phyloP scores from a whole-genome alignment of 2,888 invertebrate genomes.

The Cryptocheilus praepositus region DNA sequence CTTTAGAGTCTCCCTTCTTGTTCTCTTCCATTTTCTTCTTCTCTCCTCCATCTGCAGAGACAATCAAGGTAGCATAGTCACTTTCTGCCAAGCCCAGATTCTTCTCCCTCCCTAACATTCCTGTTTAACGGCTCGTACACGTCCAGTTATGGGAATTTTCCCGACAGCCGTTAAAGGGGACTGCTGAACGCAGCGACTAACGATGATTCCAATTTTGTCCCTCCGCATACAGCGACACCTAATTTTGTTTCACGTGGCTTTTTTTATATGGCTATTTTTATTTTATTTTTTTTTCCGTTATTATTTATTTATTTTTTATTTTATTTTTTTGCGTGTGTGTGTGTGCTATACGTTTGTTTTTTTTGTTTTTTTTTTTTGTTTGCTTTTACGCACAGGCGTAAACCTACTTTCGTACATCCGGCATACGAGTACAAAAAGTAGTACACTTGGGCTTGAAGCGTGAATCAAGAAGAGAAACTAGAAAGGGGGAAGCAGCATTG shows the following conservation, averaged over 20 bases:
- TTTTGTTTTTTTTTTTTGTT: no score
- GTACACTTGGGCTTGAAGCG: slow-evolving; percentile 23
- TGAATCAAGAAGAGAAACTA: slow-evolving; percentile 51
- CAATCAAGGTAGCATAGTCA: slow-evolving; percentile 72
- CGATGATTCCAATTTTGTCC: slow-evolving; percentile 45
- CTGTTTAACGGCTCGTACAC: slow-evolving; percentile 46
- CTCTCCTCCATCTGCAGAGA: slow-evolving; percentile 74
- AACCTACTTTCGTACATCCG: slow-evolving; percentile 39
- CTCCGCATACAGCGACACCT: slow-evolving; percentile 45
- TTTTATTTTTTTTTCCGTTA: no score
- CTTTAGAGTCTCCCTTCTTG: slow-evolving; percentile 73
- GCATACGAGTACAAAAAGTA: background rate
- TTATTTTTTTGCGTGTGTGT: no score
- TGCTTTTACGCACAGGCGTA: slow-evolving; percentile 24
- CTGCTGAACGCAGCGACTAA: slow-evolving; percentile 37
- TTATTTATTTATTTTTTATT: no score
- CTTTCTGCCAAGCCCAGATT: slow-evolving; percentile 61
- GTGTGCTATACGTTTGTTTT: background rate
- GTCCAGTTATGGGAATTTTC: slow-evolving; percentile 45
- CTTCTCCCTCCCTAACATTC: slow-evolving; percentile 58
- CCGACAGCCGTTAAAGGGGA: slow-evolving; percentile 47
- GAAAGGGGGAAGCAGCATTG: slow-evolving; percentile 55
- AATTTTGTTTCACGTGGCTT: slow-evolving; percentile 28
- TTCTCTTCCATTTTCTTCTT: slow-evolving; percentile 73
- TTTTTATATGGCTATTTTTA: background rate